Evolutionary conservation across 2,888 invertebrate genomes (phyloP), one percentile per base, ranked within the genome.

Genomic region (Drosophila emarginata): DNA sequence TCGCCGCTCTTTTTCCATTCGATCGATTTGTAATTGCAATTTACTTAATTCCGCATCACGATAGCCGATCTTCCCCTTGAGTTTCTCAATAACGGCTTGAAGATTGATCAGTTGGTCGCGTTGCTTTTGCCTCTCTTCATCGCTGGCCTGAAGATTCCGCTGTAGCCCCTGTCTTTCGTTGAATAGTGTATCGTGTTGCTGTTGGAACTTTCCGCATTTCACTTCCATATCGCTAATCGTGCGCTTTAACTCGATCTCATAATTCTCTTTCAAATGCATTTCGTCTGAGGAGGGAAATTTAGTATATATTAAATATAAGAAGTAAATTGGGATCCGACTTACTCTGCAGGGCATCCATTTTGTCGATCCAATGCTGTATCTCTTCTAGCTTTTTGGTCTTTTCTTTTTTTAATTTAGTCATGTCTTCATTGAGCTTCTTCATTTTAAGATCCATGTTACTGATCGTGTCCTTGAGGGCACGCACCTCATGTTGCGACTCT

Each of bases 151-250:
- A 51, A 97, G 92, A 83, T 94, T 94, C 90, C 97, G 96, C 87
- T 95, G 95, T 82, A 95, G 93, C 74, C 94, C 93, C 88, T 96
- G 97, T 37, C 96, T 93, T 88, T 98, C 97, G 12, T 95, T 94
- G 7, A 95, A 92, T 0, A 96, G 93, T 0, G 94, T 93, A 89
- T 97, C 97, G 72, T 96, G 94, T 11, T 96, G 92, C 64, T 95
- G 95, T 68, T 95, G 94, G 2, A 91, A 83, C 65, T 87, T 88
- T 15, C 74, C 67, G 67, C 90, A 86, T 70, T 90, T 90, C 1
- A 77, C 60, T 71, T 91, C 90, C n/a, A 88, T 62, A 56, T 92
- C 91, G 21, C 82, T 85, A 0, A 91, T 83, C 1, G 89, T 90
- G 26, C 91, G 89, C 65, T 92, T 91, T 1, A 91, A 68, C 50